Conservation (phyloP, 2,113 vertebrate genomes). For the Butorides virescens region DNA sequence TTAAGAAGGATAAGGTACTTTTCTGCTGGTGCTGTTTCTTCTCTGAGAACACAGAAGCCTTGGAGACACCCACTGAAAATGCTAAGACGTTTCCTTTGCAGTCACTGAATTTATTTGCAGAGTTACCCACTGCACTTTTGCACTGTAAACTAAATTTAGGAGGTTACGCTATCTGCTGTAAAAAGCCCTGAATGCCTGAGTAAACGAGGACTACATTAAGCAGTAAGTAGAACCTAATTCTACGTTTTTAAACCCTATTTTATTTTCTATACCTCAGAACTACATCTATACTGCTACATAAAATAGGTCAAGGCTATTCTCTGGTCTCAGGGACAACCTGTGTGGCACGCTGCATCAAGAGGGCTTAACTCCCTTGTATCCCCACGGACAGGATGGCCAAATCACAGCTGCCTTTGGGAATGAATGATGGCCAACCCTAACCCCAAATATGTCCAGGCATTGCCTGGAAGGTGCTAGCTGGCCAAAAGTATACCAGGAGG, state of each 20-base stretch:
- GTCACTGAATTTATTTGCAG: not conserved
- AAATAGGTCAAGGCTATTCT: not conserved
- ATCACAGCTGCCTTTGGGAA: not conserved
- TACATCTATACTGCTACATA: not conserved
- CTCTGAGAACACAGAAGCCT: not conserved
- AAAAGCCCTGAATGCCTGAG: not conserved
- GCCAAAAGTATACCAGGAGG: not conserved
- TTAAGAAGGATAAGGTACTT: not conserved
- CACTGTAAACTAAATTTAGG: not conserved
- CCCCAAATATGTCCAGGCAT: not conserved
- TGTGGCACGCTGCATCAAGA: not conserved
- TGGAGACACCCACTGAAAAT: not conserved
- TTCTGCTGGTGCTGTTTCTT: not conserved
- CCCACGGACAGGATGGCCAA: not conserved
- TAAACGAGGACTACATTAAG: not conserved
- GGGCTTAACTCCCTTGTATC: not conserved
- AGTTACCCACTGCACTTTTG: not conserved
- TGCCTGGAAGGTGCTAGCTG: not conserved
- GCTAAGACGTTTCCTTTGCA: not conserved
- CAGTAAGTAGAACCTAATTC: not conserved
- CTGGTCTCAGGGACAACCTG: not conserved
- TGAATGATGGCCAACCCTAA: not conserved
- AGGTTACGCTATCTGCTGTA: not conserved
- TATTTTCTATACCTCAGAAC: not conserved
- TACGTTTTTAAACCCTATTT: not conserved